These are phyloP conservation scores for Leptinotarsa rubiginosa DNA, from an alignment of 2,888 invertebrate species.

Conservation along the genomic window DNA sequence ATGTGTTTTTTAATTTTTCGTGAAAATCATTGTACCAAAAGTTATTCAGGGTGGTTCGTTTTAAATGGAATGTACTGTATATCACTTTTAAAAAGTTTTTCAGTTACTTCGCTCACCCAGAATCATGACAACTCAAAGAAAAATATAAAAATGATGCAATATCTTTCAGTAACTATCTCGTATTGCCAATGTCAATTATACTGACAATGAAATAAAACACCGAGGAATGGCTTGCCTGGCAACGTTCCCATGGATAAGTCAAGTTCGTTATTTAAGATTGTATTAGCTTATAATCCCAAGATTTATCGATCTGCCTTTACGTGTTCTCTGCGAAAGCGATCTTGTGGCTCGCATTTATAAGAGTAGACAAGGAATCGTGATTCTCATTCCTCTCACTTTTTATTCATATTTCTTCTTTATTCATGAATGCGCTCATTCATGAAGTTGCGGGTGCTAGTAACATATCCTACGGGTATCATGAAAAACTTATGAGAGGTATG, in stretches of 20 bases:
- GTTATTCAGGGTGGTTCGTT: no score
- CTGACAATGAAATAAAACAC: background rate
- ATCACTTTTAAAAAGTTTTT: no score
- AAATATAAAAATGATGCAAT: no score
- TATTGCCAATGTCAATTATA: background rate
- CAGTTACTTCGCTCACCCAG: no score
- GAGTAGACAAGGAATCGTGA: slow-evolving; percentile 28
- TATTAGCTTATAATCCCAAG: slow-evolving; percentile 33
- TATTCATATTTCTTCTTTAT: slow-evolving; percentile 19
- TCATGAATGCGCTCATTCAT: slow-evolving; percentile 24
- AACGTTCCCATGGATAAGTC: slow-evolving; percentile 33
- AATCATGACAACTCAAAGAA: no score
- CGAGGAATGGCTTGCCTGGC: background rate
- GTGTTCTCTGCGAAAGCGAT: slow-evolving; percentile 17
- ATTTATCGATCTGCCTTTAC: slow-evolving; percentile 30
- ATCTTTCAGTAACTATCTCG: background rate
- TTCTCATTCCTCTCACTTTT: slow-evolving; percentile 26
- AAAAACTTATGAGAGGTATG: no score
- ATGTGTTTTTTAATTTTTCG: no score
- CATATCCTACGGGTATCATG: background rate
- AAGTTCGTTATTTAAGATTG: slow-evolving; percentile 32
- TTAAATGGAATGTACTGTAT: no score
- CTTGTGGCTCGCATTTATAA: slow-evolving; percentile 27
- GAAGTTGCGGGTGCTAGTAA: slow-evolving; percentile 5
- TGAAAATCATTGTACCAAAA: no score